Evolutionary conservation across 1,140 invertebrate species (phyloP).

Genomic region (Cardiocondyla obscurior): DNA sequence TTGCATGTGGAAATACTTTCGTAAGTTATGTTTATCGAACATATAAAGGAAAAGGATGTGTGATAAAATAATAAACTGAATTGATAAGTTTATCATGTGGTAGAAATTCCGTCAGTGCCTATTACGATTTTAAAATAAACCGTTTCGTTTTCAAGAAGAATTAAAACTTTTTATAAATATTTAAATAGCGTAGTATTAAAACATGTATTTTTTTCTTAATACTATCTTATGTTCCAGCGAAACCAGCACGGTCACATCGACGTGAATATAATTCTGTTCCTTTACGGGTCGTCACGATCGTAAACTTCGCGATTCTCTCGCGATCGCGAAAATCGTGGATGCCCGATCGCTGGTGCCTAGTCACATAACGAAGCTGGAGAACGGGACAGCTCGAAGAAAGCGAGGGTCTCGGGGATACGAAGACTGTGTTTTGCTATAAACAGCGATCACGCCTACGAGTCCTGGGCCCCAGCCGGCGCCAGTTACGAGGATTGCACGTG

Average conservation of each 20-base stretch:
- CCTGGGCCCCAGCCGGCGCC: constrained; percentile 46
- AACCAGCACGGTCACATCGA: background rate
- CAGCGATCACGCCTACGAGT: constrained; percentile 63
- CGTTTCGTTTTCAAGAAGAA: background rate
- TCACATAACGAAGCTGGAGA: background rate
- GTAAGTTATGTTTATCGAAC: background rate
- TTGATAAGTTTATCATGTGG: constrained; percentile 52
- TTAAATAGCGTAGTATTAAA: too few species aligned
- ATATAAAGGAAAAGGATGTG: constrained; percentile 72
- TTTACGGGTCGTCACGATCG: background rate
- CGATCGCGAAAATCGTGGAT: background rate
- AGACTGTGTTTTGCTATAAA: constrained; percentile 49
- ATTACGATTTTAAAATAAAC: background rate
- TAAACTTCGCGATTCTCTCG: constrained; percentile 22
- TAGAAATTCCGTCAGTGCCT: background rate
- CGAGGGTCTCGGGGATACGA: background rate
- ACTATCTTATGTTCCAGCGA: background rate
- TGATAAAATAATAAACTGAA: constrained; percentile 62
- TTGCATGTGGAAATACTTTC: background rate
- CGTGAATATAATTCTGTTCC: background rate
- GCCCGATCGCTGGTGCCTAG: background rate
- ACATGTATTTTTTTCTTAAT: background rate
- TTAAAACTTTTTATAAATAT: background rate
- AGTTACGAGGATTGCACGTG: constrained; percentile 65
- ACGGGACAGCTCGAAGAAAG: constrained; percentile 16